Conservation (phyloP, 2,888 invertebrate genomes). For the Eupithecia centaureata region DNA sequence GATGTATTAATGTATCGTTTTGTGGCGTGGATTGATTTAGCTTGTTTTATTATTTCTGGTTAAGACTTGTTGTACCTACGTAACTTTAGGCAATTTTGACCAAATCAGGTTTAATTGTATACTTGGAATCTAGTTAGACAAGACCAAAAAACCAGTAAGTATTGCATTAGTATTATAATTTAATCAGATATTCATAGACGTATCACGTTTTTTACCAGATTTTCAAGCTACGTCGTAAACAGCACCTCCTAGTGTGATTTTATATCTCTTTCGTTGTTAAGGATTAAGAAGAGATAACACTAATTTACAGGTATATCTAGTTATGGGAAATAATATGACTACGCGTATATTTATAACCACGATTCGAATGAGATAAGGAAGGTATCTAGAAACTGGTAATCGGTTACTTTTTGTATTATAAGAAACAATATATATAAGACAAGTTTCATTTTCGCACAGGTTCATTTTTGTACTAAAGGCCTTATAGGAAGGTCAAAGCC, state of each 20-base stretch:
- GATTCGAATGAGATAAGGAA: background rate
- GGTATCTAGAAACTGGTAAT: constrained; percentile 12
- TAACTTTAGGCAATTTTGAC: background rate
- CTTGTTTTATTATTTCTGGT: background rate
- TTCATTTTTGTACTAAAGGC: constrained; percentile 52
- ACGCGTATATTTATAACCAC: background rate
- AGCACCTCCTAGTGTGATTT: constrained; percentile 5
- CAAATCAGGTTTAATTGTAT: constrained; percentile 3
- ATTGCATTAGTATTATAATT: background rate
- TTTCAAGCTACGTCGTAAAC: background rate
- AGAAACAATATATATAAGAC: constrained; percentile 29
- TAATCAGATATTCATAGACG: background rate
- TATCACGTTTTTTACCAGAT: background rate
- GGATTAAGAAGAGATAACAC: background rate
- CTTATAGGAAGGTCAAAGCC: constrained; percentile 70
- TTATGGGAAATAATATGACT: background rate
- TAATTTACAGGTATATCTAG: background rate
- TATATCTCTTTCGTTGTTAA: background rate
- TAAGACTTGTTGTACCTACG: background rate
- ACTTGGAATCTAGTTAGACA: background rate
- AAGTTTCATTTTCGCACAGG: constrained; percentile 34
- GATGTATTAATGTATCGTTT: background rate
- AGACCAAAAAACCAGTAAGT: background rate
- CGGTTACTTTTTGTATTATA: constrained; percentile 18
- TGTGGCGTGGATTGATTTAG: background rate